A percentile compares a stretch with the other conserved stretches of the same genome.
Evolutionary conservation across 1,140 invertebrate species (phyloP).

Genomic region (roundworm (Caenorhabditis elegans)): DNA sequence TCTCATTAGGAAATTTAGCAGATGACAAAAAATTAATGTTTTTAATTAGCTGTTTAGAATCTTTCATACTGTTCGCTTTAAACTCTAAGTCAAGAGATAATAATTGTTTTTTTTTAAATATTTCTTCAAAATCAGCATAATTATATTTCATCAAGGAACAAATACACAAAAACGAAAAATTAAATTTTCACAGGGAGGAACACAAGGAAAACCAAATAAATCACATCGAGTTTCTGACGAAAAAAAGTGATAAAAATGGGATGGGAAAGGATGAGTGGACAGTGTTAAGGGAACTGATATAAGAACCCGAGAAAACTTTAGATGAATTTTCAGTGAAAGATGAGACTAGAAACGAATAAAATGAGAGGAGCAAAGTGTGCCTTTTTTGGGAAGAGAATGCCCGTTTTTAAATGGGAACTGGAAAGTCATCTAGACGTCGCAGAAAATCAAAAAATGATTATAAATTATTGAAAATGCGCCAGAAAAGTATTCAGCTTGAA

Average conservation of each 20-base stretch:
- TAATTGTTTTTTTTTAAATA: no score
- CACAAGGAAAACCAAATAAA: neutral
- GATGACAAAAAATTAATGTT: no score
- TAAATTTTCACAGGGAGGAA: neutral
- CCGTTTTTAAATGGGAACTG: neutral
- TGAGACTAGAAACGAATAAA: neutral
- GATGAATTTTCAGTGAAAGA: no score
- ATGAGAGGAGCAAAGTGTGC: no score
- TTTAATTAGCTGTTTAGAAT: no score
- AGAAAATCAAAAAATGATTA: neutral
- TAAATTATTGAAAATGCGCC: neutral
- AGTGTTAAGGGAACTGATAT: neutral
- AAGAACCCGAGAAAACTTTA: no score
- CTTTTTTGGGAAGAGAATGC: neutral
- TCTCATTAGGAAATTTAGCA: no score
- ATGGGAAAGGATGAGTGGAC: neutral
- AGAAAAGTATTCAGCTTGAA: neutral
- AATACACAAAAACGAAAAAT: neutral
- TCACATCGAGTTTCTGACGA: neutral
- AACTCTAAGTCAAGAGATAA: no score
- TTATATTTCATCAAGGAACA: no score
- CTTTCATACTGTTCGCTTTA: no score
- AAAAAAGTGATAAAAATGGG: neutral
- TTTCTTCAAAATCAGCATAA: no score
- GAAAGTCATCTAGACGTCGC: neutral